A percentile compares a stretch with the other conserved stretches of the same genome.
Evolutionary conservation across 2,888 invertebrate species (phyloP).

Genomic region (Mythimna lalbum): DNA sequence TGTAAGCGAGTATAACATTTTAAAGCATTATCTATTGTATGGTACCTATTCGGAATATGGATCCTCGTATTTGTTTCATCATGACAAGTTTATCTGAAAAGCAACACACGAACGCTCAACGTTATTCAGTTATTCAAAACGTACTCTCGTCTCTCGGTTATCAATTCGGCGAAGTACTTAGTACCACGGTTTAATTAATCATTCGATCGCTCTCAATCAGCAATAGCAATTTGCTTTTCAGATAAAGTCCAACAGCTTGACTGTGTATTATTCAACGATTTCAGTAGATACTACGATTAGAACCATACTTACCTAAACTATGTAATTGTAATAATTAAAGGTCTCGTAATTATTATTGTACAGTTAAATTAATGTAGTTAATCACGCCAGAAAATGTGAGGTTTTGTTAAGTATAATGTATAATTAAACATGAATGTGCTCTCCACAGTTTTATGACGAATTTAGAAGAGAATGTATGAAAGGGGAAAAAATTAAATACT

Average conservation of each 20-base stretch:
- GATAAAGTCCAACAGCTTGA: conserved; percentile 67
- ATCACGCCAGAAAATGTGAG: conserved; percentile 88
- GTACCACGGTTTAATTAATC: conserved; percentile 50
- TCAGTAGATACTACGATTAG: conserved; percentile 82
- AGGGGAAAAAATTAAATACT: conserved; percentile 90
- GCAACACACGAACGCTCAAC: conserved; percentile 63
- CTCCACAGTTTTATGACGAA: conserved; percentile 90
- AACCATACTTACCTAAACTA: conserved; percentile 83
- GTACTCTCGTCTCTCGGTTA: conserved; percentile 27
- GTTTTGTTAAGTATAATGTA: conserved; percentile 89
- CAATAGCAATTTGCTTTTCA: conserved; percentile 73
- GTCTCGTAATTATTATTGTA: conserved; percentile 90
- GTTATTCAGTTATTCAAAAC: conserved; percentile 42
- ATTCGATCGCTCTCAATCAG: conserved; percentile 46
- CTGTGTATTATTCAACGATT: conserved; percentile 78
- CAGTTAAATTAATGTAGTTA: conserved; percentile 90
- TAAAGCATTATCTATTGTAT: conserved; percentile 59
- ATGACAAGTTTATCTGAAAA: conserved; percentile 73
- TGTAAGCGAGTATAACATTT: conserved; percentile 68
- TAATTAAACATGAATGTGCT: conserved; percentile 89
- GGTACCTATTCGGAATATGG: conserved; percentile 55
- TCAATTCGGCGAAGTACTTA: conserved; percentile 77
- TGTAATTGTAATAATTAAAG: conserved; percentile 87
- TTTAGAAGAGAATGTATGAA: conserved; percentile 90
- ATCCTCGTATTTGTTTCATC: conserved; percentile 62